Evolutionary conservation across 2,113 vertebrate genomes (phyloP), one percentile per base, ranked within the genome.

Genomic region (Aix galericulata): DNA sequence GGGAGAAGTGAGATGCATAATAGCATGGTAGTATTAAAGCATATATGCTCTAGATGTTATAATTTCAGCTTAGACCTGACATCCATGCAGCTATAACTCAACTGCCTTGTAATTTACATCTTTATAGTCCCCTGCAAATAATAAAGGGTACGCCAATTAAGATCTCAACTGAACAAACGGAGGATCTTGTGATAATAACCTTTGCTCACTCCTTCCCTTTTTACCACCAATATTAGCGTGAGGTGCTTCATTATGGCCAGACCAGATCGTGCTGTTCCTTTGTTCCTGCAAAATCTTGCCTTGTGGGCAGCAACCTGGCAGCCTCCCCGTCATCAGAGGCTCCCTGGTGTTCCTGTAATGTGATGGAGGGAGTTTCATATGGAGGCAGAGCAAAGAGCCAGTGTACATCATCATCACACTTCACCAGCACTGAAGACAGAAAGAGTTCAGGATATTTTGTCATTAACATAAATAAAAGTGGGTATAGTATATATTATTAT

Each of bases 311-410:
- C n/a, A 40, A 78, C 56, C 53, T 17, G 66, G 60, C 59, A 89
- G 74, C 20, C 50, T 92, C 52, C 34, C 60, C 32, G 1, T 9
- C 46, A 17, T 40, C 69, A 55, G 59, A 50, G 17, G 8, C 22
- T 88, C 80, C 52, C 29, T 44, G 36, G 8, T 44, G 58, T 64
- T 91, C n/a, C 22, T 67, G 20, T 11, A 53, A 40, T 4, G 17
- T 14, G 17, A 34, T 69, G 60, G 31, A 71, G 20, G 34, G 48
- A 82, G 18, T 14, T 76, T 62, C 71, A 52, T 26, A 69, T 10
- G 27, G 13, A 58, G 55, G 8, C 48, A 80, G 67, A 62, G 0
- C 0, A 0, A 76, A 15, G 34, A 86, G 62, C 13, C n/a, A 62
- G 8, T 3, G 8, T 16, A 55, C 40, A 34, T 9, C 56, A 40